Evolutionary conservation across 2,113 vertebrate species (phyloP).

Genomic region (Cepphus grylle): DNA sequence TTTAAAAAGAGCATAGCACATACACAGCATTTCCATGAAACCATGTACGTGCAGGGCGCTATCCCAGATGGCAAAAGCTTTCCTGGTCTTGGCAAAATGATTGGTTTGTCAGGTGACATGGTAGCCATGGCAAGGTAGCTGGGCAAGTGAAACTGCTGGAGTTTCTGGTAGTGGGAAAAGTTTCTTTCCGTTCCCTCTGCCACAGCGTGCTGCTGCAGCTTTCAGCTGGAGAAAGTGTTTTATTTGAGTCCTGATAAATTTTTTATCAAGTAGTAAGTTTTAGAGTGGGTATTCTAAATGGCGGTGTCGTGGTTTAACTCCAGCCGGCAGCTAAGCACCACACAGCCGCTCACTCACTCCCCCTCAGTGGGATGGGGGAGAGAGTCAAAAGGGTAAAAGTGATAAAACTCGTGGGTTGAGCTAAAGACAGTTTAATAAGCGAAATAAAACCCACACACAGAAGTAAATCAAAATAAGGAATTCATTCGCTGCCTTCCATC

Average conservation of each 20-base stretch:
- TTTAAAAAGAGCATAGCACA: not conserved
- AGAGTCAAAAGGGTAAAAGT: not conserved
- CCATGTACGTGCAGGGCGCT: rapidly evolving
- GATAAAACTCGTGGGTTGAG: not conserved
- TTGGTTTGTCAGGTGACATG: not conserved
- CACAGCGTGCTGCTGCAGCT: not conserved
- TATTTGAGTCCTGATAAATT: not conserved
- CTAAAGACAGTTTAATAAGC: not conserved
- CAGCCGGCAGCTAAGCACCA: not conserved
- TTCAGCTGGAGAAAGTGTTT: not conserved
- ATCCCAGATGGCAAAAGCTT: not conserved
- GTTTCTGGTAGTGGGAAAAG: not conserved
- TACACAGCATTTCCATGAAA: not conserved
- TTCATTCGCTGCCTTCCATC: not conserved
- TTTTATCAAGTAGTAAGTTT: not conserved
- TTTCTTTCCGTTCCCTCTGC: not conserved
- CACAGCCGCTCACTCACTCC: not conserved
- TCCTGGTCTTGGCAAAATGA: not conserved
- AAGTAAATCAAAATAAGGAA: not conserved
- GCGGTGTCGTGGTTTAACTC: not conserved
- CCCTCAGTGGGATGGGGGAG: not conserved
- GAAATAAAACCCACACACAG: not conserved
- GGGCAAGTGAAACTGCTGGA: not conserved
- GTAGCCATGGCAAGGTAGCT: not conserved
- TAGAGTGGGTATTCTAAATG: not conserved